Evolutionary conservation across 2,113 vertebrate genomes (phyloP).

Genomic region (Isichthys henryi): DNA sequence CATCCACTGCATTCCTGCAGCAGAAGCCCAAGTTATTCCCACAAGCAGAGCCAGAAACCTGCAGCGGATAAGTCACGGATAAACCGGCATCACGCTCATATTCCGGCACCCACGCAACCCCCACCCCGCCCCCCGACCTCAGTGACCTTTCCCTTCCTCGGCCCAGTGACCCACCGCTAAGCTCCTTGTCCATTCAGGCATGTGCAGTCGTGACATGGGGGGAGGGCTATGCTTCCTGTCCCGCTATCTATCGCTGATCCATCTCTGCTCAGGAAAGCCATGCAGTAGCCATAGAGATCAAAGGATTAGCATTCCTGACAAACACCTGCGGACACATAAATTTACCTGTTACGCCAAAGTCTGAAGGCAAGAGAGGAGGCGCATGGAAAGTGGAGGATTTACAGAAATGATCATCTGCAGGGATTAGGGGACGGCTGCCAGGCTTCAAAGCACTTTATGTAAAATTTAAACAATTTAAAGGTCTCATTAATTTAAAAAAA

Average conservation of each 20-base stretch:
- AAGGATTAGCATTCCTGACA: slow-evolving; percentile 30
- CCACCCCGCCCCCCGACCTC: neutral
- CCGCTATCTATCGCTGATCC: slow-evolving; percentile 16
- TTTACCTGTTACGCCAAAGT: slow-evolving; percentile 17
- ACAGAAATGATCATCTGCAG: neutral
- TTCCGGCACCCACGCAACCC: neutral
- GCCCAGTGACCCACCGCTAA: slow-evolving; percentile 4
- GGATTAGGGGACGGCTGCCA: neutral
- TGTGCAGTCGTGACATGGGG: slow-evolving; percentile 14
- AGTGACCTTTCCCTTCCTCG: neutral
- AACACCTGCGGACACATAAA: slow-evolving; percentile 29
- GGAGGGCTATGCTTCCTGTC: slow-evolving; percentile 8
- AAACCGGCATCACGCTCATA: slow-evolving; percentile 26
- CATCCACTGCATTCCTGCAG: neutral
- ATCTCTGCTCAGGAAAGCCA: slow-evolving; percentile 11
- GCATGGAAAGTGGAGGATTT: neutral
- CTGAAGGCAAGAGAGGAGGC: neutral
- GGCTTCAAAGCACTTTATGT: neutral
- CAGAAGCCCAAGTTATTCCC: slow-evolving; percentile 26
- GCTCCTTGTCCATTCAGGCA: slow-evolving; percentile 3
- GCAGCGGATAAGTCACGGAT: slow-evolving; percentile 19
- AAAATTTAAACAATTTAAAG: neutral
- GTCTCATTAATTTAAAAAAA: neutral
- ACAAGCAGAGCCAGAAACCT: slow-evolving; percentile 37
- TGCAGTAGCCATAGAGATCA: slow-evolving; percentile 23